phyloP scores from a whole-genome alignment of 2,113 vertebrate genomes.

The Callipepla squamata region DNA sequence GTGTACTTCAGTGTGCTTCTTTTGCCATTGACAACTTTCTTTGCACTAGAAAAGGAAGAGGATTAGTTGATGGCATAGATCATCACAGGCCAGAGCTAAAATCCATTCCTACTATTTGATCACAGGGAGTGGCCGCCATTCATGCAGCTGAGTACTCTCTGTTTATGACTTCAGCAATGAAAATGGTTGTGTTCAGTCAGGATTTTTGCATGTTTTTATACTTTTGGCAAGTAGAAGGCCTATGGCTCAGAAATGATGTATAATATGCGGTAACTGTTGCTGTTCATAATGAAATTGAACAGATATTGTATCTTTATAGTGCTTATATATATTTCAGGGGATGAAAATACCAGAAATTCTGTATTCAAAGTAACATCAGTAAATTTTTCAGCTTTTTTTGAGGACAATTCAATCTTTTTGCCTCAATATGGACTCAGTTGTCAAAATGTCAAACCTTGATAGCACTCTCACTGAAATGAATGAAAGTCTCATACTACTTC shows the following conservation, averaged over 20 bases:
- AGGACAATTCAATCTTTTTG: neutral
- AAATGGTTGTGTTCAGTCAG: neutral
- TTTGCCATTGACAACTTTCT: neutral
- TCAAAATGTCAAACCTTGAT: neutral
- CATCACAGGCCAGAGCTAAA: neutral
- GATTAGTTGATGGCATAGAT: neutral
- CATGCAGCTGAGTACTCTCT: neutral
- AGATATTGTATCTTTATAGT: neutral
- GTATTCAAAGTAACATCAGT: neutral
- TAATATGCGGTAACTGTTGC: neutral
- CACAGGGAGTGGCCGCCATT: neutral
- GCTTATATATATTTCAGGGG: neutral
- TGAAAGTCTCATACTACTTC: neutral
- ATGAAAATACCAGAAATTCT: neutral
- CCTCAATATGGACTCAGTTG: neutral
- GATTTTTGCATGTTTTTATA: neutral
- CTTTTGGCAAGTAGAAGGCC: neutral
- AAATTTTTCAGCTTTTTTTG: neutral
- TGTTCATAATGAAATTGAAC: neutral
- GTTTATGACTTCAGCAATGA: neutral
- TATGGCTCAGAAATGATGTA: neutral
- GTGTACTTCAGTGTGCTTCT: neutral
- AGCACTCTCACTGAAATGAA: neutral
- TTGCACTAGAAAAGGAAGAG: neutral
- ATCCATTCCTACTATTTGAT: neutral